Conservation (phyloP, 2,888 invertebrate genomes). For the Autographa gamma region DNA sequence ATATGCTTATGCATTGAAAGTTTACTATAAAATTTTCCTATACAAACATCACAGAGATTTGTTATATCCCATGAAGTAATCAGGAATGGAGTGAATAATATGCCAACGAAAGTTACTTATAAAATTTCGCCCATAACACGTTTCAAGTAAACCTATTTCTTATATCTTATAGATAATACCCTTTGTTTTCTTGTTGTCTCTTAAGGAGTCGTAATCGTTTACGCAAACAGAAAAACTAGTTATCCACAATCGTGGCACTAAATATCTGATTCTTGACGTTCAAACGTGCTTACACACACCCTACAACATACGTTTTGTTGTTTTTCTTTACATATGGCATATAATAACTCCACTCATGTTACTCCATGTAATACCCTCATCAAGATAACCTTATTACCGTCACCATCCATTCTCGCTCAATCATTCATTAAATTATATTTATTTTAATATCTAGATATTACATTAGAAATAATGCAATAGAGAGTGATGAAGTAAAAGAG, state of each 20-base stretch:
- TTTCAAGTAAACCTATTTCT: too few relatives aligned
- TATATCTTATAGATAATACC: not conserved
- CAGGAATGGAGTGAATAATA: slow-evolving; percentile 5
- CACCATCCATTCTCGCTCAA: slow-evolving; percentile 80
- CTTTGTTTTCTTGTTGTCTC: not conserved
- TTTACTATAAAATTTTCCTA: slow-evolving; percentile 78
- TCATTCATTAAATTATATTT: slow-evolving; percentile 74
- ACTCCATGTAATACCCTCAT: slow-evolving; percentile 74
- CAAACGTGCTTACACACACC: too few relatives aligned
- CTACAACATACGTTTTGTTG: not conserved
- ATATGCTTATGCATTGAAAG: slow-evolving; percentile 78
- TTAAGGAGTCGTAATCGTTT: not conserved
- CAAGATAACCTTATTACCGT: slow-evolving; percentile 75
- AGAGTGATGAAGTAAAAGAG: slow-evolving; percentile 87
- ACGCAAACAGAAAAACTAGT: not conserved
- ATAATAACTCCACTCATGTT: slow-evolving; percentile 3
- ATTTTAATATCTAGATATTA: slow-evolving; percentile 78
- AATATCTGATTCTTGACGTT: not conserved
- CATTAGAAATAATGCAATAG: slow-evolving; percentile 81
- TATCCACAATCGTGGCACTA: not conserved
- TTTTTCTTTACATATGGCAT: not conserved
- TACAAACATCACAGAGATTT: slow-evolving; percentile 86
- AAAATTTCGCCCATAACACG: not conserved
- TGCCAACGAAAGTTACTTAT: not conserved
- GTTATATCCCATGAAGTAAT: slow-evolving; percentile 67